Conservation (phyloP, 2,113 vertebrate species). For the Bos taurus region ARS-UCD2.0 NC_037334.1:39472501-39473000, state of each 20-base stretch:
- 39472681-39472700: neutral
- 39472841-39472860: neutral
- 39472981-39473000: slow-evolving; percentile 38
- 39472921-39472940: neutral
- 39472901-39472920: too few relatives aligned
- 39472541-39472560: neutral
- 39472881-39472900: neutral
- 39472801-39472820: neutral
- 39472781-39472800: neutral
- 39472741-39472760: neutral
- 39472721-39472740: neutral
- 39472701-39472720: neutral
- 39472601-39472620: neutral
- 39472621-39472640: neutral
- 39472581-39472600: neutral
- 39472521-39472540: neutral
- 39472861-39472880: neutral
- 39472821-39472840: neutral
- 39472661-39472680: neutral
- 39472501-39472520: neutral
- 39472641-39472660: neutral
- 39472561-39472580: neutral
- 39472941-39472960: neutral
- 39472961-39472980: neutral
- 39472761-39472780: neutral